Conservation (phyloP, 2,797 vertebrate species). For the Platalea minor region DNA sequence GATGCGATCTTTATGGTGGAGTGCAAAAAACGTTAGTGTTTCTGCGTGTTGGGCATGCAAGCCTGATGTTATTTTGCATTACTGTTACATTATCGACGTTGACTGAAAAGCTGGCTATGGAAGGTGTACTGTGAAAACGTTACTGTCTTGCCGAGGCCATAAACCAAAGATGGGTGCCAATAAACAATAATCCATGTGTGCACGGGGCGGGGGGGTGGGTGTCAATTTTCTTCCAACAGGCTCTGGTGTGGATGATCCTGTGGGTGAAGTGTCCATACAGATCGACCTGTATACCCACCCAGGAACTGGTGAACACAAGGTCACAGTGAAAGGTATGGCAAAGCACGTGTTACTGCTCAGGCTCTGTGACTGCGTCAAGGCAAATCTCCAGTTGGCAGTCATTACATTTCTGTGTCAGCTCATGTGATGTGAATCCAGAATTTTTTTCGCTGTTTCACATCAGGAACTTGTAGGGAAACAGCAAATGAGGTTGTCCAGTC, state of each 20-base stretch:
- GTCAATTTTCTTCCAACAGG: slow-evolving; percentile 73
- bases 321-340: slow-evolving; percentile 89
- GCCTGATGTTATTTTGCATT: background rate
- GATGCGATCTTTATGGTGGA: background rate
- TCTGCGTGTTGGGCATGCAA: background rate
- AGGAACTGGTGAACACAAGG: slow-evolving; percentile 91
- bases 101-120: background rate
- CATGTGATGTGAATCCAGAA: background rate
- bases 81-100: rapidly evolving
- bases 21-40: background rate
- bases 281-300: slow-evolving; percentile 94
- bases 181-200: background rate
- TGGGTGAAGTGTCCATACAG: slow-evolving; percentile 94
- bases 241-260: slow-evolving; percentile 88
- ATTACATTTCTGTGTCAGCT: background rate
- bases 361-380: rapidly evolving
- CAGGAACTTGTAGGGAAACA: background rate
- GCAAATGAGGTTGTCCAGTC: background rate
- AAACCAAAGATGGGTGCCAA: background rate
- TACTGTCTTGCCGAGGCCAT: background rate
- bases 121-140: background rate
- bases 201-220: background rate
- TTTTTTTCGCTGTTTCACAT: background rate
- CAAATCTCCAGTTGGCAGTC: background rate
- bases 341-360: background rate